Evolutionary conservation across 2,888 invertebrate genomes (phyloP), one percentile per base, ranked within the genome.

Genomic region (Pandemis cinnamomeana): DNA sequence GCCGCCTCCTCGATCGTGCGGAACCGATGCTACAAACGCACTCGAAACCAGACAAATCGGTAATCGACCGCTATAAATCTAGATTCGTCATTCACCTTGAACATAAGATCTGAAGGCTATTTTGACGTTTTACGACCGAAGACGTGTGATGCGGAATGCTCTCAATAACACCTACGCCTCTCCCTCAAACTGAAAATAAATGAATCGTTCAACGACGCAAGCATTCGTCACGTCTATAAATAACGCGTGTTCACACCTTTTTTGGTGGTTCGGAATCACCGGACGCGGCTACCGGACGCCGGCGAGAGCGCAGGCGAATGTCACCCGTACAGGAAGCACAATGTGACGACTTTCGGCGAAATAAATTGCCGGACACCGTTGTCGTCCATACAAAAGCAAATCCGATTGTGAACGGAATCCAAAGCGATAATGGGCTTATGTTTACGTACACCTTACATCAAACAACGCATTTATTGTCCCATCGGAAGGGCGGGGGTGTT

Each of bases 191-290:
- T 86, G 88, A 87, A 91, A 92, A 91, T 91, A 92, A 88, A 88
- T 86, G 85, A 85, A 84, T 85, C 83, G 81, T 78, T 81, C 78
- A 86, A 88, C 88, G 87, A 85, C 82, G 85, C 84, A 80, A 84
- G 82, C 83, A 87, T 90, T 92, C 89, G 91, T 93, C 93, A 93
- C 84, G 83, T 83, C 87, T 91, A 92, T 91, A 91, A 92, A 93
- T 92, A 92, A 89, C 81, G 85, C 80, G 80, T 88, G 91, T 91
- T 91, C 93, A 90, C 91, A 92, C 93, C 93, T 92, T 93, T 93
- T 94, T 93, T 91, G 92, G 93, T 88, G 83, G 87, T 91, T 89
- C 89, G 87, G 91, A 92, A 91, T 89, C 88, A 92, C 92, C 93
- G 93, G 93, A 93, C 87, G 89, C 86, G 80, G 86, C 92, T 91